Evolutionary conservation across 2,888 invertebrate genomes (phyloP), one percentile per base, ranked within the genome.

Genomic region (Phaonia tiefii): DNA sequence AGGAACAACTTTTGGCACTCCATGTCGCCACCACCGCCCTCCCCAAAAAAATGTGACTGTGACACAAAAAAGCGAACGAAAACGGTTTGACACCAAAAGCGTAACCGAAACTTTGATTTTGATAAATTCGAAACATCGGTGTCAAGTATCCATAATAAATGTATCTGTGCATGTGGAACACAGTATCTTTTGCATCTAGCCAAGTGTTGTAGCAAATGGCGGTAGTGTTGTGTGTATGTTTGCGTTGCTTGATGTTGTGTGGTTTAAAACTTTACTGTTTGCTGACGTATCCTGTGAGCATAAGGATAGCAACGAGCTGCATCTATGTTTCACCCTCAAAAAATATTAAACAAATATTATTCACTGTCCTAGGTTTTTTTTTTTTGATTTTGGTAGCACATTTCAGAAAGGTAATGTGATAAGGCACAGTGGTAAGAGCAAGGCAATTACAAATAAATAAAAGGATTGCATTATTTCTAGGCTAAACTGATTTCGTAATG

Each of bases 51-150:
- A 54, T 56, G 25, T 51, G 17, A 1, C 25, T 15, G n/a, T n/a
- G n/a, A 25, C 42, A 39, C 44, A 42, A 13, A 31, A 69, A 8
- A 63, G 7, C 22, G 58, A 67, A 63, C 42, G n/a, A 46, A 25
- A 67, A 60, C 39, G 0, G 63, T 63, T 71, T 76, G 74, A 79
- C 70, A 74, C 70, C 39, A 66, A 74, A 49, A 63, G 63, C 37
- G 25, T 65, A 73, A 65, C 51, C 49, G 22, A 63, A 79, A 70
- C 70, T 70, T 70, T 74, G 70, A 66, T 70, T 70, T 74, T 79
- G 58, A 70, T 79, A 79, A 79, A 74, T 79, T 20, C 56, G 31
- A 63, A 65, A 70, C 56, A 74, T 65, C 56, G 63, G 65, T 79
- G 70, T 79, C 70, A 70, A 79, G 69, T 37, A 63, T 44, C 56